Evolutionary conservation across 2,113 vertebrate genomes (phyloP).

Genomic region (Cinclus mexicanus): DNA sequence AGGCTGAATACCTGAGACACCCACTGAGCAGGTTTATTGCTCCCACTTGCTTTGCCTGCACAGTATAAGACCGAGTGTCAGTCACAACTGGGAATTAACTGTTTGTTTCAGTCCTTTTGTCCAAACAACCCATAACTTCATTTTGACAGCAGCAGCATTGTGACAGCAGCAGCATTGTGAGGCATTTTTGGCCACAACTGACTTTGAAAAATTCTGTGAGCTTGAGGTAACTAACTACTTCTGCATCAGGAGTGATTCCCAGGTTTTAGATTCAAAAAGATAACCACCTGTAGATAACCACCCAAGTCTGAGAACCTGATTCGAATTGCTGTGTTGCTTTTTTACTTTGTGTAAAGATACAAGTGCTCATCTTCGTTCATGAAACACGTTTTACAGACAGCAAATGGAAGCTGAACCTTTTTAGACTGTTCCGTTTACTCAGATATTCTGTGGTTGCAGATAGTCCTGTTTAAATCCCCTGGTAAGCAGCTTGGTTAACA

Average conservation of each 20-base stretch:
- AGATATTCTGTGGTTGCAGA: neutral
- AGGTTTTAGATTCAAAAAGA: neutral
- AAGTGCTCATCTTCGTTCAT: accelerated
- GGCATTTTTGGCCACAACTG: neutral
- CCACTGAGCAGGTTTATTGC: neutral
- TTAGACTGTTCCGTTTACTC: neutral
- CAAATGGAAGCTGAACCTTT: neutral
- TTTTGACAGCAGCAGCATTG: neutral
- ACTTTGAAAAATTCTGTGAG: neutral
- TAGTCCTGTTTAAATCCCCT: neutral
- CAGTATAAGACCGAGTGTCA: neutral
- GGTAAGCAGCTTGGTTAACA: neutral
- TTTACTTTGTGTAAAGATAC: neutral
- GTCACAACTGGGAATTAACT: neutral
- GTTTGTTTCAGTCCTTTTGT: neutral
- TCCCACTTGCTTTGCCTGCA: neutral
- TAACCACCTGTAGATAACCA: neutral
- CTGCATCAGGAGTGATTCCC: neutral
- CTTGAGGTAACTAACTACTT: neutral
- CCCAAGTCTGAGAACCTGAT: neutral
- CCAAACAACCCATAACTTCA: neutral
- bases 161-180: neutral
- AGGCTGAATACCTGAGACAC: neutral
- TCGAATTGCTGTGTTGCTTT: neutral
- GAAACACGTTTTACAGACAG: neutral